A percentile compares a stretch with the other conserved stretches of the same genome.
phyloP scores from a whole-genome alignment of 2,888 invertebrate genomes.

The Teleiodes luculella region DNA sequence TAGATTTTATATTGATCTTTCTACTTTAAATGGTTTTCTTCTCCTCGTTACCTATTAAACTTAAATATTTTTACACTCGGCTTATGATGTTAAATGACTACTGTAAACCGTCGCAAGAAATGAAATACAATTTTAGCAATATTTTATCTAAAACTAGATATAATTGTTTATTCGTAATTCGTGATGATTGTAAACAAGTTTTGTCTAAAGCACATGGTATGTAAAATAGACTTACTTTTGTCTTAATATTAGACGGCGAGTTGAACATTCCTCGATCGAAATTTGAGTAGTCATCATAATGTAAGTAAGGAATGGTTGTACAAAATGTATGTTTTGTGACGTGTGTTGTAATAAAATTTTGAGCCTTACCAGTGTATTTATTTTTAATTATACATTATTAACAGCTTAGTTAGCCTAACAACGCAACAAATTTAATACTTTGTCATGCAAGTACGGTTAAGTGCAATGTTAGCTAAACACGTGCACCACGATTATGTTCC shows the following conservation, averaged over 20 bases:
- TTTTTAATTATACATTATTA: no score
- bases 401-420: no score
- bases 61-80: no score
- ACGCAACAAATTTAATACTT: no score
- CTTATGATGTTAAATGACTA: no score
- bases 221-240: neutral
- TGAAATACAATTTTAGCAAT: neutral
- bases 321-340: conserved; percentile 67
- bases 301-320: conserved; percentile 55
- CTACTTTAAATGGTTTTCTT: no score
- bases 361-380: conserved; percentile 39
- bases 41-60: no score
- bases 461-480: no score
- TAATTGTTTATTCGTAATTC: neutral
- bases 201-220: neutral
- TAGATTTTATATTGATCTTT: no score
- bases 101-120: no score
- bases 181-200: neutral
- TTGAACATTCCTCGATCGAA: conserved; percentile 15
- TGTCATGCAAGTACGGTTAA: no score
- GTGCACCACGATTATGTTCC: no score
- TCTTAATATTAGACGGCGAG: neutral
- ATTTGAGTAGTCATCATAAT: conserved; percentile 28
- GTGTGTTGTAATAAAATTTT: conserved; percentile 68
- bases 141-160: neutral